Base-by-base conservation (phyloP, 2,888 invertebrate genomes). In the Gymnocheta viridis region DNA sequence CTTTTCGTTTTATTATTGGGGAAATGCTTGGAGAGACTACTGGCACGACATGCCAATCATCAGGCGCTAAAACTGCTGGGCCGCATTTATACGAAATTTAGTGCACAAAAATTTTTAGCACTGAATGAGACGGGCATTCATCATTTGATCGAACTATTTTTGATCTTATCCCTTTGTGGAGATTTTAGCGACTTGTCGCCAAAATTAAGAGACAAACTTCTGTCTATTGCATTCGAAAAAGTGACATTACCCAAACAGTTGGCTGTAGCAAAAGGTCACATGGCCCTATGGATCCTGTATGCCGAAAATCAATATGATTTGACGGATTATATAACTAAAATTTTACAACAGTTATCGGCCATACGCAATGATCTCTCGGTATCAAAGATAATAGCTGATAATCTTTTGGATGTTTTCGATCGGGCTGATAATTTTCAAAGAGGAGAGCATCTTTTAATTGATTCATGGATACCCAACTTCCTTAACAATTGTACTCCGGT, bases 51-150 rank as follows among this genome's bases (percentile, higher is more conserved):
- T 29, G 51, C 87, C 10, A 84, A 85, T 0, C 85, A 87, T 74
- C 91, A 91, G 85, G 88, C 88, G 0, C 90, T 91, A 62, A 92
- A 94, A 87, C 90, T 94, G 12, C 91, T 93, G 85, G 94, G 94
- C 0, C 92, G 94, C 72, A 93, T 94, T 80, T 94, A 93, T 85
- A 93, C 94, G 0, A 94, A 94, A 88, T 94, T 94, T 80, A 93
- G 93, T 14, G 89, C 92, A n/a, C 92, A 92, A 64, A 94, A 94
- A 89, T 91, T 94, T 67, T 88, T 92, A 73, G 92, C 93, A 7
- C 91, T 94, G 12, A 93, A 93, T 27, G 93, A 94, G 87, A 91
- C 91, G 29, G 94, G 94, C 1, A 91, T 94, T 38, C 93, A 93
- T 86, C 93, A 94, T 90, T 92, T 94, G 54, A 91, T 93, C 14